Percentiles rank a stretch among this genome's conserved stretches.
phyloP scores from a whole-genome alignment of 2,113 vertebrate species.

The Myrmophylax atrothorax region DNA sequence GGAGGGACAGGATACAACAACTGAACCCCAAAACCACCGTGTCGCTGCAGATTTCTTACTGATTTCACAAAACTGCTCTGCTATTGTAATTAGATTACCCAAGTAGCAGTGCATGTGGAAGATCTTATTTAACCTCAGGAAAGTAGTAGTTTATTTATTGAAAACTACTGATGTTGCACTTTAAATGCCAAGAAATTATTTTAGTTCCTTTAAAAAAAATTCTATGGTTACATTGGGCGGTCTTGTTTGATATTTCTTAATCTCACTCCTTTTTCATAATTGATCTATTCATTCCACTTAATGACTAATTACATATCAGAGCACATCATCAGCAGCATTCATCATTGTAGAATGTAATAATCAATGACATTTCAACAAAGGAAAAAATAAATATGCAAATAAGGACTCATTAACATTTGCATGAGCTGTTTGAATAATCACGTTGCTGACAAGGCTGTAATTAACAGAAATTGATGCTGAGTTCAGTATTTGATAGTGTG shows the following conservation, averaged over 20 bases:
- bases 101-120: constrained; percentile 71
- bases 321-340: constrained; percentile 96
- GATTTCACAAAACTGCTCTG: constrained; percentile 21
- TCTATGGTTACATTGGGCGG: constrained; percentile 80
- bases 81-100: constrained; percentile 78
- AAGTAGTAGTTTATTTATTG: constrained; percentile 80
- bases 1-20: accelerated
- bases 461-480: constrained; percentile 97
- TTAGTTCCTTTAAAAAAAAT: constrained; percentile 74
- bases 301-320: constrained; percentile 99
- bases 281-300: constrained; percentile 99
- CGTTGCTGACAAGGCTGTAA: constrained; percentile 97
- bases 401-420: constrained; percentile 99
- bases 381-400: constrained; percentile 99
- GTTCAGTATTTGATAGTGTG: constrained; percentile 87
- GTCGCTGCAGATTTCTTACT: constrained; percentile 12
- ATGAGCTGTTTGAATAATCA: constrained; percentile 99
- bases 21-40: neutral
- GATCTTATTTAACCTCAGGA: constrained; percentile 75
- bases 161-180: constrained; percentile 80
- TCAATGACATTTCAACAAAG: constrained; percentile 99
- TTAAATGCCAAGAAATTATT: constrained; percentile 83
- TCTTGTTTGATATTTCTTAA: constrained; percentile 93
- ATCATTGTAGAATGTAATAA: constrained; percentile 99
- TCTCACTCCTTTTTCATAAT: constrained; percentile 92